Evolutionary conservation across 2,888 invertebrate genomes (phyloP).

Genomic region (Lasioglossum calceatum): DNA sequence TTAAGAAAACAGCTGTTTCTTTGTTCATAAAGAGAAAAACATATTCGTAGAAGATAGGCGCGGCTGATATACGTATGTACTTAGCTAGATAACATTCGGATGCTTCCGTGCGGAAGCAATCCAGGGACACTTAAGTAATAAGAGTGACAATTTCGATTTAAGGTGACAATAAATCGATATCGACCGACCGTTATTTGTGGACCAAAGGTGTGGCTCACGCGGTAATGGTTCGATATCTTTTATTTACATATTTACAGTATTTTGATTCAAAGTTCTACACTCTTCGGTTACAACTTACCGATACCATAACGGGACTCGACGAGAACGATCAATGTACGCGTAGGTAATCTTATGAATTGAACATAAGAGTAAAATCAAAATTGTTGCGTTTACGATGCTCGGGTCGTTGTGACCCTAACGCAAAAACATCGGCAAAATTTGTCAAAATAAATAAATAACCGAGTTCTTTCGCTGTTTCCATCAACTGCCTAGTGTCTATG

Average conservation of each 20-base stretch:
- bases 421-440: no score
- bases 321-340: no score
- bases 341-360: no score
- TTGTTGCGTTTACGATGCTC: no score
- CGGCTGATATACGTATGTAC: background rate
- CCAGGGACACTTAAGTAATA: constrained; percentile 68
- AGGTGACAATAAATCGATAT: constrained; percentile 6
- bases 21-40: background rate
- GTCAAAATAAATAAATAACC: no score
- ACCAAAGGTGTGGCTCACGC: constrained; percentile 3
- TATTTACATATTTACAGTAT: background rate
- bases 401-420: no score
- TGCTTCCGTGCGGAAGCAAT: constrained; percentile 70
- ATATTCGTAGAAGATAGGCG: background rate
- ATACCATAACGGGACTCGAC: no score
- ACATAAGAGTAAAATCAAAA: no score
- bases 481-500: no score
- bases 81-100: background rate
- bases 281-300: background rate
- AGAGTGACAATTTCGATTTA: constrained; percentile 20
- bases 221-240: background rate
- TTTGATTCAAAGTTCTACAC: background rate
- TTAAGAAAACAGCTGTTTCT: background rate
- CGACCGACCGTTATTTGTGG: background rate
- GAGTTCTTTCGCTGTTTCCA: no score